Conservation (phyloP, 2,113 vertebrate species). For the Rhabdomys dilectus region DNA sequence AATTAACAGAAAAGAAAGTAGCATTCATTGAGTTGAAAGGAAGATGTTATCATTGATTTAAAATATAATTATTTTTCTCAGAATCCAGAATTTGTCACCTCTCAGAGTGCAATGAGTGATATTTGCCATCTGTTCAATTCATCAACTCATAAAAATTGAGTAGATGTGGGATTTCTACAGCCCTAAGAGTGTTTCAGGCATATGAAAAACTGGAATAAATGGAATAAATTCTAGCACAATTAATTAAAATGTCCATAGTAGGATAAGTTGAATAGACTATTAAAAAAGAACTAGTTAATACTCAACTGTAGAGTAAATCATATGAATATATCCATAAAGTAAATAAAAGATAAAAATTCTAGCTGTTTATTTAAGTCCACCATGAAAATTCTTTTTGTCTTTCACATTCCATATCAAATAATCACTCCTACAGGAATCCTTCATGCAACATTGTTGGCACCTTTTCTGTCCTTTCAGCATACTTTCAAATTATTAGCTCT, state of each 20-base stretch:
- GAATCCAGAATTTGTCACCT: constrained; percentile 53
- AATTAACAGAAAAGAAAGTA: constrained; percentile 23
- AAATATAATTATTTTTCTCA: constrained; percentile 31
- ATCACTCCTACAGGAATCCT: not conserved
- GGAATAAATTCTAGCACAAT: constrained; percentile 32
- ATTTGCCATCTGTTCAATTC: constrained; percentile 59
- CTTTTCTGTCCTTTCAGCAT: not conserved
- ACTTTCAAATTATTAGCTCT: not conserved
- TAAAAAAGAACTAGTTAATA: not conserved
- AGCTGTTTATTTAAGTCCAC: not conserved
- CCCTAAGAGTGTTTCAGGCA: constrained; percentile 32
- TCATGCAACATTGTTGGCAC: not conserved
- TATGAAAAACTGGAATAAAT: constrained; percentile 48
- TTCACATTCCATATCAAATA: not conserved
- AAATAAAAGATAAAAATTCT: not conserved
- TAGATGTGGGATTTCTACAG: constrained; percentile 62
- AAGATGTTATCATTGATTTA: not conserved
- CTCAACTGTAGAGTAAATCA: not conserved
- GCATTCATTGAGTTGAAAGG: not conserved
- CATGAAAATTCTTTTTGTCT: not conserved
- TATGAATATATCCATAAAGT: not conserved
- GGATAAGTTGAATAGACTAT: not conserved
- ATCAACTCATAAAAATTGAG: constrained; percentile 52
- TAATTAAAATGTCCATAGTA: constrained; percentile 30
- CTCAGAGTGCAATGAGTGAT: not conserved